phyloP scores from a whole-genome alignment of 2,888 invertebrate species.

The Monoplex corrugatus region DNA sequence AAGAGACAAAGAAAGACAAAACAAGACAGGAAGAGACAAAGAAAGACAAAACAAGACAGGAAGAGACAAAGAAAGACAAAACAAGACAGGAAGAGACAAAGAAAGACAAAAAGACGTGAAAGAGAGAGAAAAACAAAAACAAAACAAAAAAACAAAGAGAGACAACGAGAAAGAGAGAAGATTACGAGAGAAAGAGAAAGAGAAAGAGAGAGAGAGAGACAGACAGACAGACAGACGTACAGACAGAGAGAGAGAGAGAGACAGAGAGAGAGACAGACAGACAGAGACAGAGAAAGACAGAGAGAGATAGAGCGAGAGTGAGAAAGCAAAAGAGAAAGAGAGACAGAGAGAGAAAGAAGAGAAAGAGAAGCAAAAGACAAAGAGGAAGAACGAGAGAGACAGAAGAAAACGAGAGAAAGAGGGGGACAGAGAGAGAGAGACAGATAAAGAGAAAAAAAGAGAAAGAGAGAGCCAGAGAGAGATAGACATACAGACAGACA shows the following conservation, averaged over 20 bases:
- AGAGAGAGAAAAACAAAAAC: too few species aligned
- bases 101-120: too few species aligned
- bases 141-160: neutral
- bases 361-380: too few species aligned
- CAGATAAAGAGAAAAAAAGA: neutral
- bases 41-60: too few species aligned
- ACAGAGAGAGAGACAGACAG: neutral
- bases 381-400: too few species aligned
- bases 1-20: neutral
- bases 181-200: neutral
- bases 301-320: neutral
- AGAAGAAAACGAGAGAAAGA: neutral
- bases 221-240: neutral
- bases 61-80: neutral
- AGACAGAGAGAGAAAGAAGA: neutral
- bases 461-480: neutral
- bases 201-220: constrained; percentile 22
- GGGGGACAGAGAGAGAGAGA: neutral
- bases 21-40: too few species aligned
- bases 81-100: neutral
- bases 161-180: neutral
- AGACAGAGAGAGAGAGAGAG: neutral
- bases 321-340: neutral
- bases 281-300: too few species aligned
- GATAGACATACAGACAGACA: neutral